Conservation (phyloP, 2,113 vertebrate genomes). For the Prunella fulvescens region DNA sequence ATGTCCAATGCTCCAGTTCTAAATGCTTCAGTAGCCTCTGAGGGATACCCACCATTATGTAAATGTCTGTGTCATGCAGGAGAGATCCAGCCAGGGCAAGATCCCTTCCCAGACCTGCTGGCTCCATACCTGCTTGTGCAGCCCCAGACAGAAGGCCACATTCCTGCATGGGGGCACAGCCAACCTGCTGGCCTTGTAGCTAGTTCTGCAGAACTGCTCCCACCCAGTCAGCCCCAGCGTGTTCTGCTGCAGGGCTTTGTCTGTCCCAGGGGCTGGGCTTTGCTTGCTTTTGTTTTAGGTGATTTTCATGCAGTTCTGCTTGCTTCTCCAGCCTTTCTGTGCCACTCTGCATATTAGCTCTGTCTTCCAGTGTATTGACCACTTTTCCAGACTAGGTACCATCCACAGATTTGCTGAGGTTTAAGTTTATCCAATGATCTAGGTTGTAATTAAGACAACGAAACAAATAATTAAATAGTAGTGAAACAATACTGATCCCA, state of each 20-base stretch:
- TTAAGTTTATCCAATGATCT: background rate
- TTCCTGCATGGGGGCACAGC: rapidly evolving
- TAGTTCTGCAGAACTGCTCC: background rate
- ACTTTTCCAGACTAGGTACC: background rate
- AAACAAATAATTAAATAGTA: background rate
- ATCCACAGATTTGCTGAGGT: background rate
- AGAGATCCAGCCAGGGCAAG: background rate
- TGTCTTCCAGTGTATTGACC: background rate
- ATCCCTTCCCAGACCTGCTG: background rate
- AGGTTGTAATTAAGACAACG: background rate
- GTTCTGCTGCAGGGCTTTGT: background rate
- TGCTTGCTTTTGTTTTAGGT: background rate
- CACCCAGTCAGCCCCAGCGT: rapidly evolving
- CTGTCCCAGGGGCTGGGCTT: rapidly evolving
- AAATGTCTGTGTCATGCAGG: rapidly evolving
- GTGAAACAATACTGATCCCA: background rate
- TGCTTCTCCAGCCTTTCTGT: background rate
- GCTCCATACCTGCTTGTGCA: background rate
- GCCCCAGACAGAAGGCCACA: rapidly evolving
- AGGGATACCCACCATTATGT: rapidly evolving
- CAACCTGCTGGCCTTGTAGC: rapidly evolving
- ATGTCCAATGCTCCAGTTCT: background rate
- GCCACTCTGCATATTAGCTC: background rate
- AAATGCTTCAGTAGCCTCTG: background rate
- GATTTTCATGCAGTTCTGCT: background rate